Conservation (phyloP, 1,140 invertebrate genomes). For the Mylabris phalerata region DNA sequence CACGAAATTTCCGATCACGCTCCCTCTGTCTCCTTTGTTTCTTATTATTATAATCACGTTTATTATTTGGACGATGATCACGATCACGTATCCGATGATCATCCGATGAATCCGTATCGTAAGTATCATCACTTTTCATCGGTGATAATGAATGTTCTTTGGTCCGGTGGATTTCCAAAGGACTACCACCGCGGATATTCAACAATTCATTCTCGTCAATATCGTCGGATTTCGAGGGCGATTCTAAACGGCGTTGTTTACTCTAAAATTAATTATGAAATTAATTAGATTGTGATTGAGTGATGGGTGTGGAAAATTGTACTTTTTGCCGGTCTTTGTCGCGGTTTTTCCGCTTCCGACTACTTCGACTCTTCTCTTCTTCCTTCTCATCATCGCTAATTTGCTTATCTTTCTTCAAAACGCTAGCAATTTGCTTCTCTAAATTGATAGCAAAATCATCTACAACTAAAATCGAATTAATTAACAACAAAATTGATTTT, state of each 20-base stretch:
- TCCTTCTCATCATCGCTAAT: conserved; percentile 39
- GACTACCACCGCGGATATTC: conserved; percentile 66
- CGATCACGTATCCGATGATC: too few species aligned
- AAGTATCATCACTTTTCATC: too few species aligned
- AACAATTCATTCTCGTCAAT: conserved; percentile 73
- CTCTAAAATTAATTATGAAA: conserved; percentile 26
- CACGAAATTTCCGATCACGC: not conserved
- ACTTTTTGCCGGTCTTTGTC: conserved; percentile 23
- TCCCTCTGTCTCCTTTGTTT: not conserved
- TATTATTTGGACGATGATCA: too few species aligned
- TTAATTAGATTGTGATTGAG: not conserved
- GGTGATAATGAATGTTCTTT: not conserved
- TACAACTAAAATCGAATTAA: conserved; percentile 32
- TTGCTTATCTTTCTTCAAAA: conserved; percentile 47
- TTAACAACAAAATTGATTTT: conserved; percentile 3
- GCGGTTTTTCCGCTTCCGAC: conserved; percentile 43
- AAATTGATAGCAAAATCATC: conserved; percentile 69
- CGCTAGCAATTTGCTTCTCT: conserved; percentile 66
- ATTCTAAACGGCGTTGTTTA: conserved; percentile 41
- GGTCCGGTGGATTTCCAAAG: conserved; percentile 33
- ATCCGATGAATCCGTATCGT: too few species aligned
- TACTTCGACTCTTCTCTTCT: conserved; percentile 38
- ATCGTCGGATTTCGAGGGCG: conserved; percentile 47
- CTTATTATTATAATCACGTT: not conserved
- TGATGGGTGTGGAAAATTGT: not conserved